phyloP scores from a whole-genome alignment of 2,797 vertebrate genomes.

The Danio tinwini region DNA sequence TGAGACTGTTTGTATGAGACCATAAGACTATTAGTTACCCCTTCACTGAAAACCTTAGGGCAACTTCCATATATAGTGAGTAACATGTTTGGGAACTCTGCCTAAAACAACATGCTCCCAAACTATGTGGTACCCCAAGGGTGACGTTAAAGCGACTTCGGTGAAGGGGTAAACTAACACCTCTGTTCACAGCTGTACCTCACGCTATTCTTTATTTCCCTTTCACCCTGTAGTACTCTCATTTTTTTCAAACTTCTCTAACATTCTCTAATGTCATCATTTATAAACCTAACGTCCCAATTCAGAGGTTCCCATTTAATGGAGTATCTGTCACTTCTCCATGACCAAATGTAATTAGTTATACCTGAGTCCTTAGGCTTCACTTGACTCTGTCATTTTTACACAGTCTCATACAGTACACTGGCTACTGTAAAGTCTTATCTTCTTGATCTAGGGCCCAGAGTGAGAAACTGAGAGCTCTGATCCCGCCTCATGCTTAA shows the following conservation, averaged over 20 bases:
- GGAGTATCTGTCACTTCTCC: background rate
- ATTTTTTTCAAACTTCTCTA: background rate
- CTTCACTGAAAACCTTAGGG: conserved; percentile 51
- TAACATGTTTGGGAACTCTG: conserved; percentile 58
- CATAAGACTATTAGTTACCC: conserved; percentile 9
- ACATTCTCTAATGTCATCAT: background rate
- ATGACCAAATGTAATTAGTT: conserved; percentile 10
- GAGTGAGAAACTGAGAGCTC: conserved; percentile 39
- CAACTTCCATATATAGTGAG: conserved; percentile 53
- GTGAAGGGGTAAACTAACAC: conserved; percentile 47
- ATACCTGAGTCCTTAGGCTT: conserved; percentile 8
- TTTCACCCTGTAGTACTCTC: conserved; percentile 26
- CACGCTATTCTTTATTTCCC: conserved; percentile 39
- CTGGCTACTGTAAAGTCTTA: conserved; percentile 46
- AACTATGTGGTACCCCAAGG: conserved; percentile 57
- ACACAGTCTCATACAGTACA: background rate
- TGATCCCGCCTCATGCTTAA: conserved; percentile 53
- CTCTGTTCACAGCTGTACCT: conserved; percentile 48
- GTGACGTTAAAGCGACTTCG: conserved; percentile 49
- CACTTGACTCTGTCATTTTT: background rate
- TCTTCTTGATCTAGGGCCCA: conserved; percentile 13
- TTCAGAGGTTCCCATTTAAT: background rate
- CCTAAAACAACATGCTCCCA: conserved; percentile 63
- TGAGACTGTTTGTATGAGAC: background rate
- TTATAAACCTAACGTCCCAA: conserved; percentile 7